Evolutionary conservation across 2,797 vertebrate species (phyloP).

Genomic region (Danio aesculapii): DNA sequence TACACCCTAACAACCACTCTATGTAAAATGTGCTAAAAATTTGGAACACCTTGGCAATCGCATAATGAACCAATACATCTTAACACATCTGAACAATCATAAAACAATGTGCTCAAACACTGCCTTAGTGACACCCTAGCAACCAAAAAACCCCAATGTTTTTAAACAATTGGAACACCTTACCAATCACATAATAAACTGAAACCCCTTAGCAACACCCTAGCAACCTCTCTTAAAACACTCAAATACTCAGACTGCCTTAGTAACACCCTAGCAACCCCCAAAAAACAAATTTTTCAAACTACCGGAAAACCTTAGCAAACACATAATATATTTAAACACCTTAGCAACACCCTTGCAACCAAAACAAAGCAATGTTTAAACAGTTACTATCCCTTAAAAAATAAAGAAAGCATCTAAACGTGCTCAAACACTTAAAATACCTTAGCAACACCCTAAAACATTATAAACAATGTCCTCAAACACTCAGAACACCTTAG

Average conservation of each 20-base stretch:
- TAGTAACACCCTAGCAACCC: neutral
- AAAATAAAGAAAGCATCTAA: neutral
- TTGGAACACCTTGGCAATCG: neutral
- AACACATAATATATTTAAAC: too few relatives aligned
- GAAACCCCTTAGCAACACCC: neutral
- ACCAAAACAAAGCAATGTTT: neutral
- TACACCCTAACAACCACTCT: too few relatives aligned
- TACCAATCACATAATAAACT: too few relatives aligned
- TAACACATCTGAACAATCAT: neutral
- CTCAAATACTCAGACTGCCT: neutral
- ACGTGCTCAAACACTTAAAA: too few relatives aligned
- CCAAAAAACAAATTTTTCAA: too few relatives aligned
- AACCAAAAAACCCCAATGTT: too few relatives aligned
- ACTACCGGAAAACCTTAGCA: too few relatives aligned
- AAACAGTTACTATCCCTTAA: neutral
- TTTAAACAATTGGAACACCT: too few relatives aligned
- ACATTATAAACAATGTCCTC: neutral
- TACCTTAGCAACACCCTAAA: neutral
- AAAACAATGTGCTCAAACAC: neutral
- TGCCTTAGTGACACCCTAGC: neutral
- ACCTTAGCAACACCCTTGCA: too few relatives aligned
- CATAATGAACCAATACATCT: neutral
- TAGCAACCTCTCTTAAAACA: neutral
- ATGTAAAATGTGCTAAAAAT: too few relatives aligned
- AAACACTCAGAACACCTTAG: neutral